Evolutionary conservation across 2,113 vertebrate genomes (phyloP).

Genomic region (Blennius ocellaris): DNA sequence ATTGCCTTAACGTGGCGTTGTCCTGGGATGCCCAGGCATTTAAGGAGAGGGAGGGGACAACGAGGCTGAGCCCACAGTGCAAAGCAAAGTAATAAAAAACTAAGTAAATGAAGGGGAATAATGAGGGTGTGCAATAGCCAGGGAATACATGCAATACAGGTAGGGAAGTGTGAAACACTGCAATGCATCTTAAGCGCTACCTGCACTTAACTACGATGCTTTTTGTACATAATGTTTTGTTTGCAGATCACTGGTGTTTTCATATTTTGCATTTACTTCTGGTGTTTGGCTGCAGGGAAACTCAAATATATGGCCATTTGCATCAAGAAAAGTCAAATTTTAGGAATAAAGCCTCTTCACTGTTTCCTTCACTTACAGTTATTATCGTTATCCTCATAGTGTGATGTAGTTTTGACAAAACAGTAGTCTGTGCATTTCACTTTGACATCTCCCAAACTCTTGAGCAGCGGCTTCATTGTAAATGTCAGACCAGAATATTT

Average conservation of each 20-base stretch:
- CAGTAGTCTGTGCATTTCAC: neutral
- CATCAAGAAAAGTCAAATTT: neutral
- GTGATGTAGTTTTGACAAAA: conserved; percentile 20
- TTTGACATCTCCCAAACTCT: conserved; percentile 35
- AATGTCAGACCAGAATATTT: conserved; percentile 38
- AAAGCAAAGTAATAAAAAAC: conserved; percentile 42
- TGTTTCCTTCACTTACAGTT: neutral
- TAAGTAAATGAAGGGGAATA: conserved; percentile 45
- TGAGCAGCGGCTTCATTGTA: conserved; percentile 22
- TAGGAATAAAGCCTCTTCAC: neutral
- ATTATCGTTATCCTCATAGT: conserved; percentile 1
- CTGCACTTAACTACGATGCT: neutral
- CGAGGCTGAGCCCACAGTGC: conserved; percentile 19
- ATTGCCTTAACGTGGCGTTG: conserved; percentile 72
- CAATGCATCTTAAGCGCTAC: conserved; percentile 16
- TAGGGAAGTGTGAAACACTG: conserved; percentile 35
- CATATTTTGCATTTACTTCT: too few relatives aligned
- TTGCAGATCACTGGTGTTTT: too few relatives aligned
- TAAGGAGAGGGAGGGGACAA: conserved; percentile 23
- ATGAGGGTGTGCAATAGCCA: conserved; percentile 66
- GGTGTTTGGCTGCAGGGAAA: too few relatives aligned
- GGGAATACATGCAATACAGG: conserved; percentile 60
- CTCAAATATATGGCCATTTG: neutral
- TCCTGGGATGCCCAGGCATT: conserved; percentile 72
- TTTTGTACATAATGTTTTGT: neutral